A percentile compares a stretch with the other conserved stretches of the same genome.
Evolutionary conservation across 1,140 invertebrate genomes (phyloP).

Genomic region (Solen grandis): DNA sequence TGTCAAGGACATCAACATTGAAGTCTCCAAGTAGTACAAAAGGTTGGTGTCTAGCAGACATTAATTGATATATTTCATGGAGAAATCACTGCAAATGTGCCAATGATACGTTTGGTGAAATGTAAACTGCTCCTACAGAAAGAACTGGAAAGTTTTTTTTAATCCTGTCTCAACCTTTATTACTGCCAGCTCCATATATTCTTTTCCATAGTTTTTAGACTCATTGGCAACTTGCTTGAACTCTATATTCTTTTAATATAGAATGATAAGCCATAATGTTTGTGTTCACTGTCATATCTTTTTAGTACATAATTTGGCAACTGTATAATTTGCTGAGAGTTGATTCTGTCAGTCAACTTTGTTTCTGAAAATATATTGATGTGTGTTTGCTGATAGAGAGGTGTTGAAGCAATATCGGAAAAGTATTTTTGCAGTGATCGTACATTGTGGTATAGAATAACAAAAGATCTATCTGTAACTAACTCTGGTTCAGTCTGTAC

Average conservation of each 20-base stretch:
- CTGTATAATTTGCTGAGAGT: too few species aligned
- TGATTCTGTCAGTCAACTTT: background rate
- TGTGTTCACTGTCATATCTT: background rate
- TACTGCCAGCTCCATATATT: background rate
- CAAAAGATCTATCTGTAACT: background rate
- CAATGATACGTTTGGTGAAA: background rate
- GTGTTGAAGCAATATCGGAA: too few species aligned
- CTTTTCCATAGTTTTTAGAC: background rate
- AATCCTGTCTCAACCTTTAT: background rate
- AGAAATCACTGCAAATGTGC: background rate
- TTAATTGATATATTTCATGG: too few species aligned
- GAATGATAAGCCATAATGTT: background rate
- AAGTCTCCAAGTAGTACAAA: background rate
- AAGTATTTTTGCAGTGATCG: constrained; percentile 4
- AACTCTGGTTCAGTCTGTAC: background rate
- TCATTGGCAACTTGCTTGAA: too few species aligned
- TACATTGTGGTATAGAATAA: background rate
- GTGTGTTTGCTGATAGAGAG: background rate
- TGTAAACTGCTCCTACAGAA: background rate
- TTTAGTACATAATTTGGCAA: background rate
- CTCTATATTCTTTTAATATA: background rate
- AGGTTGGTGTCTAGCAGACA: too few species aligned
- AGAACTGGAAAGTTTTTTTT: background rate
- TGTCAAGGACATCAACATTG: background rate
- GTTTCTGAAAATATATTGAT: constrained; percentile 8